These are phyloP conservation scores for Lagorchestes hirsutus DNA, from an alignment of 2,797 vertebrate genomes.

Conservation along the genomic window DNA sequence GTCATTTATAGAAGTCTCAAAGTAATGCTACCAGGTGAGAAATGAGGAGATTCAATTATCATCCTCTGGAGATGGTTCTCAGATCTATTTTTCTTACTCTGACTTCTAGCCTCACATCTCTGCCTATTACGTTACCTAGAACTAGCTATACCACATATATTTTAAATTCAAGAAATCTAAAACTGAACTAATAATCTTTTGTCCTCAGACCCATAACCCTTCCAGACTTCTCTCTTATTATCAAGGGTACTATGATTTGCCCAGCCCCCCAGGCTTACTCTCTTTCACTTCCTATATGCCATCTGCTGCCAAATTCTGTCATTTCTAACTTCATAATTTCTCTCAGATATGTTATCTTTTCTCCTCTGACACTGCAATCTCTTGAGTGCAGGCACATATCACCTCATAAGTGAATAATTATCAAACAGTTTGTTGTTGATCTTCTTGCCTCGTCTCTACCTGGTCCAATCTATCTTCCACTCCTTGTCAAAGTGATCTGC, in stretches of 20 bases:
- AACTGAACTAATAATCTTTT: neutral
- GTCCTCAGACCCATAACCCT: neutral
- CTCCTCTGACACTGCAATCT: neutral
- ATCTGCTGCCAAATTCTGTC: neutral
- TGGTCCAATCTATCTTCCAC: neutral
- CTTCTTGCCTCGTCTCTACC: neutral
- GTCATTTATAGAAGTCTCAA: neutral
- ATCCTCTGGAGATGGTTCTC: neutral
- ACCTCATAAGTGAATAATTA: neutral
- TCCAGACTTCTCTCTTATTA: neutral
- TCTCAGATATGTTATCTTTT: neutral
- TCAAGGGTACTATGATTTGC: neutral
- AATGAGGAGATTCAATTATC: neutral
- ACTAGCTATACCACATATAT: neutral
- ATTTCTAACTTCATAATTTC: neutral
- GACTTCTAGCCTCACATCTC: neutral
- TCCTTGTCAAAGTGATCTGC: neutral
- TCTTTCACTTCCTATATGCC: neutral
- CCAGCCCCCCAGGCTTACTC: neutral
- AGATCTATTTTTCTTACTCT: neutral
- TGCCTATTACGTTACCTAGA: neutral
- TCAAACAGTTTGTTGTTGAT: neutral
- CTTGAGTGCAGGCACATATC: neutral
- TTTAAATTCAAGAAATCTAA: neutral
- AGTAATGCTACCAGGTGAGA: neutral